These are phyloP conservation scores for Ooceraea biroi DNA, from an alignment of 1,140 invertebrate genomes.

Conservation along the genomic window DNA sequence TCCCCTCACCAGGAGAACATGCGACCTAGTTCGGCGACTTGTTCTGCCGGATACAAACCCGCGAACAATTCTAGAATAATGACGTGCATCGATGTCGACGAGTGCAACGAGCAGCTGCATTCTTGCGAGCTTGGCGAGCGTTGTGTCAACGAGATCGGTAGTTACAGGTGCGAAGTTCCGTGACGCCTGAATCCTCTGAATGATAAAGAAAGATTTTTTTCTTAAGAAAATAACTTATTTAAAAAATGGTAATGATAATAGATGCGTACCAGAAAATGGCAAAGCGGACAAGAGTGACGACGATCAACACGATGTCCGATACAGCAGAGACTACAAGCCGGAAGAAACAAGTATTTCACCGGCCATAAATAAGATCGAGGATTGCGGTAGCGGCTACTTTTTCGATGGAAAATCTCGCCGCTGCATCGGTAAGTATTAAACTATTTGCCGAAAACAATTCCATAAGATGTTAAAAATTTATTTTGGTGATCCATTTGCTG, in stretches of 20 bases:
- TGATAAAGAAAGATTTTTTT: not conserved
- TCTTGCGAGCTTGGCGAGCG: slow-evolving; percentile 80
- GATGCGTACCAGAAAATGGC: slow-evolving; percentile 34
- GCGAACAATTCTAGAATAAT: slow-evolving; percentile 11
- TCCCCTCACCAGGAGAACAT: slow-evolving; percentile 72
- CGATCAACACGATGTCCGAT: slow-evolving; percentile 11
- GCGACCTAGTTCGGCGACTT: slow-evolving; percentile 7
- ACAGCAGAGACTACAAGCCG: not conserved
- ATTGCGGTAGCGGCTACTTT: slow-evolving; percentile 47
- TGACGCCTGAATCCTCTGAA: not conserved
- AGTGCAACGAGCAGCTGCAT: slow-evolving; percentile 83
- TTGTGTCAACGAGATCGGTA: slow-evolving; percentile 85
- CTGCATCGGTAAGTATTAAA: slow-evolving; percentile 56
- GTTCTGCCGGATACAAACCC: slow-evolving; percentile 68
- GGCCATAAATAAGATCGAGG: slow-evolving; percentile 2
- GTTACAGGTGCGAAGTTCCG: slow-evolving; percentile 80
- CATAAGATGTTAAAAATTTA: not conserved
- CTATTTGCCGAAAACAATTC: not conserved
- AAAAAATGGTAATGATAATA: slow-evolving; percentile 16
- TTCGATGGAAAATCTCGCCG: slow-evolving; percentile 36
- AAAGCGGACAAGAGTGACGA: not conserved
- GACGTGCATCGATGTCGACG: slow-evolving; percentile 87
- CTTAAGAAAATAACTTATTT: not conserved
- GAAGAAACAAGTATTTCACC: not conserved
- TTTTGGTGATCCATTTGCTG: not conserved